A percentile compares a stretch with the other conserved stretches of the same genome.
Conservation (phyloP, 2,113 vertebrate genomes). For the Tupaia tana region DNA sequence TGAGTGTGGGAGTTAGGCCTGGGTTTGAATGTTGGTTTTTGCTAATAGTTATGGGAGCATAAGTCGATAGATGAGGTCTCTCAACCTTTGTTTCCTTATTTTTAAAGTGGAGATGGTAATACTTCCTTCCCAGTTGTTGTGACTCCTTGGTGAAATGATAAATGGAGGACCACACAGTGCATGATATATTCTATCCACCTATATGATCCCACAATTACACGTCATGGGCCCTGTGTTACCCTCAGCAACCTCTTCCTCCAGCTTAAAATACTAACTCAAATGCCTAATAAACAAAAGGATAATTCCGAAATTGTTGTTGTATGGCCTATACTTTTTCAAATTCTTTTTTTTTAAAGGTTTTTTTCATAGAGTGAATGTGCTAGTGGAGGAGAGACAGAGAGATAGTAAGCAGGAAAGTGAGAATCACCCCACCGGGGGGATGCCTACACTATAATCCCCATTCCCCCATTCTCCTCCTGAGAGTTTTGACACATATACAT, state of each 20-base stretch:
- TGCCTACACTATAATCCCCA: too few species aligned
- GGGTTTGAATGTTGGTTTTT: not conserved
- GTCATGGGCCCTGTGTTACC: not conserved
- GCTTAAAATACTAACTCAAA: constrained; percentile 39
- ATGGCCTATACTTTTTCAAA: constrained; percentile 25
- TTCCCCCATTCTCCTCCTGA: too few species aligned
- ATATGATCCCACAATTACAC: not conserved
- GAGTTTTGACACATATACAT: too few species aligned
- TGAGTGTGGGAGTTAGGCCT: not conserved
- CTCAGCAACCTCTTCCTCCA: not conserved
- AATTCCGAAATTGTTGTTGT: not conserved
- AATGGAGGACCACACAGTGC: not conserved
- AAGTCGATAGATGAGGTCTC: not conserved
- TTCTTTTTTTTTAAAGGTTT: too few species aligned
- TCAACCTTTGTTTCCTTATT: not conserved
- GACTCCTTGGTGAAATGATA: not conserved
- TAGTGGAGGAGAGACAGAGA: too few species aligned
- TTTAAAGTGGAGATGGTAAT: not conserved
- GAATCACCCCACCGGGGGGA: too few species aligned
- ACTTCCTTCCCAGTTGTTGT: not conserved
- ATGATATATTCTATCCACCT: not conserved
- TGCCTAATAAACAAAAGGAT: constrained; percentile 14
- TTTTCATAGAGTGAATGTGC: too few species aligned
- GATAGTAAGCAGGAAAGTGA: too few species aligned
- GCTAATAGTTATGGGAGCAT: not conserved